Base-by-base conservation (phyloP, 2,113 vertebrate genomes). In the Raja brachyura region DNA sequence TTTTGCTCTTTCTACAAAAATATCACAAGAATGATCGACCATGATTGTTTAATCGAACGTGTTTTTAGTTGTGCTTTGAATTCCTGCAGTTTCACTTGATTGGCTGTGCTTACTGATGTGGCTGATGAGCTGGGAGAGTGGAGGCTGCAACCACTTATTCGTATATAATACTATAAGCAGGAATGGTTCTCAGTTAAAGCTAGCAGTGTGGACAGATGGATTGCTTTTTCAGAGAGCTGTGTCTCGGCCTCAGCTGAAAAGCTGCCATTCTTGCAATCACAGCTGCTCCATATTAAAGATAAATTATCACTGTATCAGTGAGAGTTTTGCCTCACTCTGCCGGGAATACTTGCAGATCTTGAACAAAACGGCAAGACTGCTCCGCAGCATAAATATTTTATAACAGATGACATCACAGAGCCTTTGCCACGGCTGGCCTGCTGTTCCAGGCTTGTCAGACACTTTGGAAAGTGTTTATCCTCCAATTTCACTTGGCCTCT, bases 271-370 rank as follows among this genome's bases (percentile, higher is more conserved):
- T 16, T 90, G 88, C n/a, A 68, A 90, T 39, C 31, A 66, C 66
- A 90, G 88, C 61, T 90, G 61, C 18, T 90, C 28, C 66, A 68
- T 39, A 70, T 90, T 90, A 90, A 83, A 90, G 85, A 90, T 88
- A 59, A 59, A 88, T 63, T 88, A 83, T 83, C 48, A 83, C 79
- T 83, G 48, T 83, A 85, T 85, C 54, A 61, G 54, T n/a, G 81
- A n/a, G 81, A 85, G 81, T 28, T 85, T 85, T 85, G 25, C 25
- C 28, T 61, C 81, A 61, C 25, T 85, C 81, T 85, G 25, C 25
- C 56, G 48, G 81, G 81, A 85, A 85, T 85, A 59, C 81, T 85
- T 83, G 22, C 20, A 83, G 79, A 83, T 83, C 48, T 61, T 85
- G 48, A 11, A 54, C 81, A 54, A 0, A 85, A 61, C 22, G 81